A percentile compares a stretch with the other conserved stretches of the same genome.
Conservation (phyloP, 2,113 vertebrate genomes). For the Hassar affinis region DNA sequence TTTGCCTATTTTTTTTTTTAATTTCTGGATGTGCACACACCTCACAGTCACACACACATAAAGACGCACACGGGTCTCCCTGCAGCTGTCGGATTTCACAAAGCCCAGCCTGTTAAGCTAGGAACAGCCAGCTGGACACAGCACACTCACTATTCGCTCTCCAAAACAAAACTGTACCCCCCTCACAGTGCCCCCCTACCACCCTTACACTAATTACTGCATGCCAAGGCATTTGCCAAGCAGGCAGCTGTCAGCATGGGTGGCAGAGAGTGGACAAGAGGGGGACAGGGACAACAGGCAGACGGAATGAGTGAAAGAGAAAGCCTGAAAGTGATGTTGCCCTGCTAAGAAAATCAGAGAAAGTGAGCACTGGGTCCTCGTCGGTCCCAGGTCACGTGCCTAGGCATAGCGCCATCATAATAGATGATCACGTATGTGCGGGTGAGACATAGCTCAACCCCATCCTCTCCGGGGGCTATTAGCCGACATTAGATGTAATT, state of each 20-base stretch:
- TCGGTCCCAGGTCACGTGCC: constrained; percentile 42
- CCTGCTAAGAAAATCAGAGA: constrained; percentile 11
- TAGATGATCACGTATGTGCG: constrained; percentile 40
- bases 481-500: constrained; percentile 60
- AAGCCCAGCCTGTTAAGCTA: constrained; percentile 84
- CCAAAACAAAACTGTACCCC: constrained; percentile 64
- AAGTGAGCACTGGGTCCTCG: constrained; percentile 12
- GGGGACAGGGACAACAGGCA: constrained; percentile 24
- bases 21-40: constrained; percentile 28
- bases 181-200: constrained; percentile 49
- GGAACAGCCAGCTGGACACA: constrained; percentile 85
- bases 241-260: constrained; percentile 81
- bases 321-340: constrained; percentile 56
- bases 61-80: constrained; percentile 66
- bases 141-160: constrained; percentile 60
- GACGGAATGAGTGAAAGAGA: constrained; percentile 35
- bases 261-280: constrained; percentile 63
- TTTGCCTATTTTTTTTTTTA: constrained; percentile 10
- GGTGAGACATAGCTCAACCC: constrained; percentile 49
- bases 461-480: constrained; percentile 53
- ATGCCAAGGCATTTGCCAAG: constrained; percentile 78
- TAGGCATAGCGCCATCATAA: constrained; percentile 49
- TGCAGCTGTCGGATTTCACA: constrained; percentile 86
- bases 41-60: constrained; percentile 45
- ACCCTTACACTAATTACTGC: constrained; percentile 69